Base-by-base conservation (phyloP, 1,140 invertebrate species). In the Adoxophyes honmai region DNA sequence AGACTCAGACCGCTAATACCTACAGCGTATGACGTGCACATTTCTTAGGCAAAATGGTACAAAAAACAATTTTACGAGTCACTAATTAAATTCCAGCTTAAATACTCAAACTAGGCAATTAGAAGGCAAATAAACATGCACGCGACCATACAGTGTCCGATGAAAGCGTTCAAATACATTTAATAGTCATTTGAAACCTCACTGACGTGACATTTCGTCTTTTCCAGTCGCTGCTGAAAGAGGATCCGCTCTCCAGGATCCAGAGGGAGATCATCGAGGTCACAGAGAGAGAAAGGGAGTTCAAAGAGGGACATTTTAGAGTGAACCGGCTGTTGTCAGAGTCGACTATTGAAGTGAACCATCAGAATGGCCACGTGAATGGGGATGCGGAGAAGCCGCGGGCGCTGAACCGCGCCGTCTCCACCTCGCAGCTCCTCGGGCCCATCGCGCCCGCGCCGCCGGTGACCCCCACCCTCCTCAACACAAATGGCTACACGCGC, bases 191-290 rank as follows among this genome's bases (percentile, higher is more conserved):
- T 42, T 42, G 15, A 4, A 33, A 15, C 13, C 33, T 53, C 9
- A 16, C n/a, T 48, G 21, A 48, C 14, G 34, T 35, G 55, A n/a
- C 6, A 34, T 60, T 59, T 67, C 52, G 16, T 73, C 60, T 73
- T 52, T 90, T 86, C 48, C 86, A 91, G 90, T 75, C 82, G 53
- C 53, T 79, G 70, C 66, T 86, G 60, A 91, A 91, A 78, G 90
- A 91, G 63, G 91, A 92, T 87, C 91, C 91, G 55, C 83, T 92
- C 58, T 86, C 88, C 42, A 90, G 93, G 84, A 93, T 93, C 77
- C 92, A 93, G 72, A 90, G 91, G 65, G 92, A 93, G 82, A 93
- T 93, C 61, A 92, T 92, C 64, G 92, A 93, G 77, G 93, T 93
- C 34, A 93, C 91, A 9, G 92, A 93, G 63, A 89, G 93, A 51